Conservation (phyloP, 2,888 invertebrate genomes). For the Zhuqinia jingwanae region DNA sequence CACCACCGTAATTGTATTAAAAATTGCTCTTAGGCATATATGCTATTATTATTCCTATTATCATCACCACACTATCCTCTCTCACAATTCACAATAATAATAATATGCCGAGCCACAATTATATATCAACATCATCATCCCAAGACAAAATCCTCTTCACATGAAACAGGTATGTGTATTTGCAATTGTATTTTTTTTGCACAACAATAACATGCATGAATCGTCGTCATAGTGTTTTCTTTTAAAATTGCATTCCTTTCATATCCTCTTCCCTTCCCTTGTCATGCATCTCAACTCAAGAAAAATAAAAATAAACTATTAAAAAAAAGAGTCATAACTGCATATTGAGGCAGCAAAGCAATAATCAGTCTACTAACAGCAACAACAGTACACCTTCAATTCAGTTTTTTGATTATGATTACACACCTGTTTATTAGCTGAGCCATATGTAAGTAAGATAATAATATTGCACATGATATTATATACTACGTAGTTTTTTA, state of each 20-base stretch:
- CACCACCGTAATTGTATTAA: too few relatives aligned
- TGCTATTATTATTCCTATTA: background rate
- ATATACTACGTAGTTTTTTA: background rate
- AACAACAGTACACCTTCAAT: background rate
- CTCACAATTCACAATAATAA: background rate
- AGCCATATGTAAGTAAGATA: too few relatives aligned
- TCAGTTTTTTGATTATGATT: constrained; percentile 24
- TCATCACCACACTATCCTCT: background rate
- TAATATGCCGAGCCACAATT: background rate
- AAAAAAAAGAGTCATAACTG: constrained; percentile 39
- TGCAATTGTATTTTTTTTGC: background rate
- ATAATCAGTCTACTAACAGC: background rate
- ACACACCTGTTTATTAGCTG: background rate
- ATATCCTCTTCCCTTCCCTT: constrained; percentile 51
- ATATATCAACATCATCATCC: background rate
- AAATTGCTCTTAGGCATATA: too few relatives aligned
- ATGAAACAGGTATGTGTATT: background rate
- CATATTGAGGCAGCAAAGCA: constrained; percentile 17
- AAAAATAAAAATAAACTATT: constrained; percentile 39
- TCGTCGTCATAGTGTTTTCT: background rate
- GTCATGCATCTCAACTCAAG: background rate
- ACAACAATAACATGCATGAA: background rate
- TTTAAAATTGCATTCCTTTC: constrained; percentile 45
- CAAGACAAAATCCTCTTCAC: background rate
- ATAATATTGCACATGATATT: background rate